A percentile compares a stretch with the other conserved stretches of the same genome.
Conservation (phyloP, 2,888 invertebrate species). For the Ditula angustiorana region DNA sequence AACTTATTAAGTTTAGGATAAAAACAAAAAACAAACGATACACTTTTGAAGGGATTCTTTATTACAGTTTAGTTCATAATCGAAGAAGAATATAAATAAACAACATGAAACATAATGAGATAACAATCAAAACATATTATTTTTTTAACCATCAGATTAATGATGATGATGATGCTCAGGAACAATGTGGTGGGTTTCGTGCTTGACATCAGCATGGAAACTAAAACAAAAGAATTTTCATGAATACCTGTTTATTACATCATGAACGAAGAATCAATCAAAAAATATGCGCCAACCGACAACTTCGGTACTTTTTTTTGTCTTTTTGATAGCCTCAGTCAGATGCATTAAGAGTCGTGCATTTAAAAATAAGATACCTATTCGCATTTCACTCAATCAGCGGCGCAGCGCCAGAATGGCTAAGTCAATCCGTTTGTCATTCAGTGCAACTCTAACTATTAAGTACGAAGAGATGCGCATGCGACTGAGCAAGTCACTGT, state of each 20-base stretch:
- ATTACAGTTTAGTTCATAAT: neutral
- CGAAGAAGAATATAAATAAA: neutral
- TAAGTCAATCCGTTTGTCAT: too few relatives aligned
- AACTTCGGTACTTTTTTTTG: too few relatives aligned
- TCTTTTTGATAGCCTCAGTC: too few relatives aligned
- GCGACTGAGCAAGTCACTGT: too few relatives aligned
- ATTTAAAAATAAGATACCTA: too few relatives aligned
- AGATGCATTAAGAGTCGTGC: too few relatives aligned
- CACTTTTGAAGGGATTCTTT: neutral
- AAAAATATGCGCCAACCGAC: too few relatives aligned
- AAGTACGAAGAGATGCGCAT: too few relatives aligned
- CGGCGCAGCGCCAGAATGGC: too few relatives aligned
- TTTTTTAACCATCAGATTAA: neutral
- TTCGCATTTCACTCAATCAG: too few relatives aligned
- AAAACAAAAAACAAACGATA: neutral
- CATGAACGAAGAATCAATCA: conserved; percentile 1
- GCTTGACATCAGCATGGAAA: conserved; percentile 49
- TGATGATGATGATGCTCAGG: conserved; percentile 43
- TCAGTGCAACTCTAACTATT: too few relatives aligned
- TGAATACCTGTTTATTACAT: neutral
- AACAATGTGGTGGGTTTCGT: conserved; percentile 45
- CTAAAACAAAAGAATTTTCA: conserved; percentile 38
- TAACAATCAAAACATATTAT: neutral
- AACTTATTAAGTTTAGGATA: neutral
- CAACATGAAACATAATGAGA: neutral